Evolutionary conservation across 2,797 vertebrate genomes (phyloP).

Genomic region (Crossoptilon crossoptilon): DNA sequence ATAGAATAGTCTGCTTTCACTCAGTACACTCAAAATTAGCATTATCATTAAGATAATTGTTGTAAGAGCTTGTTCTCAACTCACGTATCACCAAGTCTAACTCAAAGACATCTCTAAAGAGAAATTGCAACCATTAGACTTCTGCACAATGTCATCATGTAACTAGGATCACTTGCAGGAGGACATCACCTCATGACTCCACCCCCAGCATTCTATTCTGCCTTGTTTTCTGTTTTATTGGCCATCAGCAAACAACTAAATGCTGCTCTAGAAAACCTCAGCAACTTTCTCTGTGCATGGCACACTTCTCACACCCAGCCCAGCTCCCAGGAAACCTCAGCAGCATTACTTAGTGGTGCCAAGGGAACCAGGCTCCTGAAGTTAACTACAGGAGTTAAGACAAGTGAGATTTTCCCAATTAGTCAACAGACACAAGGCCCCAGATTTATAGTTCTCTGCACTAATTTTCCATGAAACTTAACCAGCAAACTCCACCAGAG

Average conservation of each 20-base stretch:
- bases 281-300: neutral
- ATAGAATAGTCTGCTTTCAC: neutral
- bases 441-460: neutral
- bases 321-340: neutral
- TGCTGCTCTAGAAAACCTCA: neutral
- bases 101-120: slow-evolving; percentile 13
- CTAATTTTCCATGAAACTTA: neutral
- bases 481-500: neutral
- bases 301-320: neutral
- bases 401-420: neutral
- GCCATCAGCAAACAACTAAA: neutral
- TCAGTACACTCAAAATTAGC: neutral
- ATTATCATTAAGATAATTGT: neutral
- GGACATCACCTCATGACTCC: neutral
- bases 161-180: neutral
- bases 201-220: neutral
- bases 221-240: neutral
- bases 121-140: neutral
- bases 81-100: neutral
- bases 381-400: neutral
- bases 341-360: neutral
- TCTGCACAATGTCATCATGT: neutral
- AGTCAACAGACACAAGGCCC: neutral
- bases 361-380: neutral
- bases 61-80: neutral